Evolutionary conservation across 1,140 invertebrate genomes (phyloP).

Genomic region (Caenorhabditis remanei): DNA sequence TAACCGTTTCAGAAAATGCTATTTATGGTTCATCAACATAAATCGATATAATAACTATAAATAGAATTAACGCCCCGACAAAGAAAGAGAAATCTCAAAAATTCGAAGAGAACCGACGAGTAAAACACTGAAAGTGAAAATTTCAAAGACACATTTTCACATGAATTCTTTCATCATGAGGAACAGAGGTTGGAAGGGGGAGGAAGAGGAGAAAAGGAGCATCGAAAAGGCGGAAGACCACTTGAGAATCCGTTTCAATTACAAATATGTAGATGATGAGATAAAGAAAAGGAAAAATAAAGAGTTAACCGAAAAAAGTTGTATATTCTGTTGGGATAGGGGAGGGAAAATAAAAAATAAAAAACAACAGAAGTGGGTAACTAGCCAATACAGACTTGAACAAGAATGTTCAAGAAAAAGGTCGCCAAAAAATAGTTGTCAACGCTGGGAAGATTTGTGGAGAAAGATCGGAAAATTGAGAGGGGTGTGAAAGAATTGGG

Average conservation of each 20-base stretch:
- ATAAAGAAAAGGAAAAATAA: background rate
- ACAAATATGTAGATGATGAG: constrained; percentile 1
- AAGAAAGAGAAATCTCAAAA: background rate
- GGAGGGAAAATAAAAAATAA: background rate
- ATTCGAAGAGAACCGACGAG: background rate
- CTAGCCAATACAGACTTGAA: background rate
- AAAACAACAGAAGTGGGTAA: constrained; percentile 4
- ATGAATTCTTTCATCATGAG: background rate
- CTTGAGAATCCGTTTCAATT: background rate
- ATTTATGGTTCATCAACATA: constrained; percentile 14
- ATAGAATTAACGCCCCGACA: background rate
- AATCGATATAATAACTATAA: background rate
- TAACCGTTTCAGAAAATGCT: background rate
- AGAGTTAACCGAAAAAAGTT: background rate
- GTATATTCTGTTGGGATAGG: background rate
- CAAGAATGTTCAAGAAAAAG: background rate
- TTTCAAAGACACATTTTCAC: background rate
- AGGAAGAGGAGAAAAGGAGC: background rate
- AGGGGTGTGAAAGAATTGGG: background rate
- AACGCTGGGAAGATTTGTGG: background rate
- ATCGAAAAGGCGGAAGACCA: background rate
- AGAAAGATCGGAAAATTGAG: background rate
- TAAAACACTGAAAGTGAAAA: constrained; percentile 36
- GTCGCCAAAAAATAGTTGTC: background rate
- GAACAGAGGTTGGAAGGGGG: background rate